A percentile compares a stretch with the other conserved stretches of the same genome.
Conservation (phyloP, 1,140 invertebrate species). For the Pogonomyrmex californicus region DNA sequence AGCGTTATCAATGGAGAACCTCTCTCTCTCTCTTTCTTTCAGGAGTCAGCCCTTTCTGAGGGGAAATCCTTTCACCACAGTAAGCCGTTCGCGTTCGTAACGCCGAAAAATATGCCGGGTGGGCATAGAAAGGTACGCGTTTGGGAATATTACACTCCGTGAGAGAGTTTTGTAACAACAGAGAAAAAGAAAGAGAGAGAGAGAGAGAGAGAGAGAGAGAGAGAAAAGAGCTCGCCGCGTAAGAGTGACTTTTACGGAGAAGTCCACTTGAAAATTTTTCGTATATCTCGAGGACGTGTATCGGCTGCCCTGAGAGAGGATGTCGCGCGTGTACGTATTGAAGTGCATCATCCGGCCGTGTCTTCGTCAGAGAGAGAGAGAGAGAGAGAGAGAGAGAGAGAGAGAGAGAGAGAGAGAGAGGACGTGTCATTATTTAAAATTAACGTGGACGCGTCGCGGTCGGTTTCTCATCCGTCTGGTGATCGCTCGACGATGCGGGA, state of each 20-base stretch:
- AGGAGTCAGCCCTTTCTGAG: background rate
- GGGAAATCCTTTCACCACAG: constrained; percentile 21
- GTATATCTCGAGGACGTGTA: background rate
- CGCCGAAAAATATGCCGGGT: constrained; percentile 13
- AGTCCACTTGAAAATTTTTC: constrained; percentile 44
- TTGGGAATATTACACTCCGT: background rate
- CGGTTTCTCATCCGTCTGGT: constrained; percentile 31
- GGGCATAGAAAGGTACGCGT: background rate
- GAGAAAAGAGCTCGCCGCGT: background rate
- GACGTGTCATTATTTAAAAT: constrained; percentile 57
- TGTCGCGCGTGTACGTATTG: constrained; percentile 1
- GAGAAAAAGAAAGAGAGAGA: too few species aligned
- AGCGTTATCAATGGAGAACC: constrained; percentile 15
- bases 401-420: too few species aligned
- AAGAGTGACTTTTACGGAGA: constrained; percentile 1
- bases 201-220: too few species aligned
- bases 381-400: too few species aligned
- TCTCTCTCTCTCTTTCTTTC: background rate
- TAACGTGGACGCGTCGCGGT: constrained; percentile 33
- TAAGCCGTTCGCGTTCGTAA: background rate
- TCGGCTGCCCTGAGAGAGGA: background rate
- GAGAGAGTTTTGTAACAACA: constrained; percentile 10
- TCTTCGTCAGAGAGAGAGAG: background rate
- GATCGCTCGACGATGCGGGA: constrained; percentile 36
- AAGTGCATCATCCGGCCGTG: constrained; percentile 3